Evolutionary conservation across 2,888 invertebrate species (phyloP).

Genomic region (Ennomos erosarius): DNA sequence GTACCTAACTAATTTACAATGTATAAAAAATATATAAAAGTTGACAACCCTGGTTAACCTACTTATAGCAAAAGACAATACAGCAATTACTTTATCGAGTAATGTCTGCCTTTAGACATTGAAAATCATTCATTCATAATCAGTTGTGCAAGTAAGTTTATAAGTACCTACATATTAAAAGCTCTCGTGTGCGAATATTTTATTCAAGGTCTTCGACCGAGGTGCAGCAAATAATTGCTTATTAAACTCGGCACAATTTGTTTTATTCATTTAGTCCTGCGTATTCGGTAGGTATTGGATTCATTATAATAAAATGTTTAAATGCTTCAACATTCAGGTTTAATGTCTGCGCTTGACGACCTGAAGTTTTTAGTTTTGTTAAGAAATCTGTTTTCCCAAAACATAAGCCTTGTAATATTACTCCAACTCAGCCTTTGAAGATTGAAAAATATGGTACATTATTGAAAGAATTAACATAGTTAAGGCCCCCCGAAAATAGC

Average conservation of each 20-base stretch:
- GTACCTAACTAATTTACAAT: background rate
- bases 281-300: background rate
- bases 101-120: constrained; percentile 34
- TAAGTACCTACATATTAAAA: constrained; percentile 46
- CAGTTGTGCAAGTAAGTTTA: constrained; percentile 37
- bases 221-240: constrained; percentile 34
- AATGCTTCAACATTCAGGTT: too few species aligned
- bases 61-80: constrained; percentile 33
- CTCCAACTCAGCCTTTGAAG: too few species aligned
- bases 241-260: constrained; percentile 32
- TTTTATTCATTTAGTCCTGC: constrained; percentile 15
- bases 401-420: too few species aligned
- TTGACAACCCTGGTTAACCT: constrained; percentile 22
- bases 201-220: constrained; percentile 53
- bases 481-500: constrained; percentile 18
- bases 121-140: constrained; percentile 45
- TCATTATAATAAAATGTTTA: too few species aligned
- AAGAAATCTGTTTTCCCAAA: too few species aligned
- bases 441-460: too few species aligned
- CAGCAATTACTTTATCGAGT: constrained; percentile 34
- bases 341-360: too few species aligned
- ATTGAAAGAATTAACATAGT: background rate
- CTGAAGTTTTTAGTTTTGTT: too few species aligned
- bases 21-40: background rate
- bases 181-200: constrained; percentile 48